These are phyloP conservation scores for Plectrocnemia conspersa DNA, from an alignment of 1,140 invertebrate genomes.

Conservation along the genomic window DNA sequence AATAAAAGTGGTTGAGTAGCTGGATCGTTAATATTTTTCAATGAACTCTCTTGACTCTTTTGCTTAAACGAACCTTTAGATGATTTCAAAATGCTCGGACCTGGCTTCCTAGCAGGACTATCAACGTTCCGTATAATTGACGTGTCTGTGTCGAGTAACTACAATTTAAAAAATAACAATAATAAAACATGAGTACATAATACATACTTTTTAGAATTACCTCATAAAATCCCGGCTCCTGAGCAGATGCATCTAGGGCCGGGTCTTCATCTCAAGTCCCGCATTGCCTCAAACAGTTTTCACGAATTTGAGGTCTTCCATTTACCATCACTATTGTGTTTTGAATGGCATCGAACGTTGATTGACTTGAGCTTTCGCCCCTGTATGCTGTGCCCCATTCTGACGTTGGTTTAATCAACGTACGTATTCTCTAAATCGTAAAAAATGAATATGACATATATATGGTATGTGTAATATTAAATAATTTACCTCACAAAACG, in stretches of 20 bases:
- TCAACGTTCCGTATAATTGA: conserved; percentile 45
- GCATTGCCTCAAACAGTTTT: conserved; percentile 35
- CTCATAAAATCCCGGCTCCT: conserved; percentile 32
- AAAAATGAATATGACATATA: conserved; percentile 10
- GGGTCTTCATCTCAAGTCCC: conserved; percentile 48
- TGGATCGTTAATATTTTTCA: conserved; percentile 44
- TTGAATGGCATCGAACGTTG: conserved; percentile 46
- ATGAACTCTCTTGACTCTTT: conserved; percentile 42
- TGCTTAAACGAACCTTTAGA: conserved; percentile 46
- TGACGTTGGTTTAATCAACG: conserved; percentile 57
- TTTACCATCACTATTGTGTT: conserved; percentile 58
- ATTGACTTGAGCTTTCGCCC: conserved; percentile 35
- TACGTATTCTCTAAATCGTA: conserved; percentile 48
- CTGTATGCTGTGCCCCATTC: conserved; percentile 60
- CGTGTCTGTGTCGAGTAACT: conserved; percentile 43
- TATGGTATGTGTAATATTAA: not conserved
- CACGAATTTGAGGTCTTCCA: conserved; percentile 54
- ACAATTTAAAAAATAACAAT: conserved; percentile 21
- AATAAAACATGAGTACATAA: not conserved
- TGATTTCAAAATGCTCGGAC: conserved; percentile 42
- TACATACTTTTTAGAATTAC: conserved; percentile 6
- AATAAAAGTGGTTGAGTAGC: conserved; percentile 47
- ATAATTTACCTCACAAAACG: conserved; percentile 49
- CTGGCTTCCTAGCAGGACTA: conserved; percentile 42
- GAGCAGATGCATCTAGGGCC: conserved; percentile 36